Base-by-base conservation (phyloP, 1,140 invertebrate genomes). In the Phymorhynchus buccinoides region DNA sequence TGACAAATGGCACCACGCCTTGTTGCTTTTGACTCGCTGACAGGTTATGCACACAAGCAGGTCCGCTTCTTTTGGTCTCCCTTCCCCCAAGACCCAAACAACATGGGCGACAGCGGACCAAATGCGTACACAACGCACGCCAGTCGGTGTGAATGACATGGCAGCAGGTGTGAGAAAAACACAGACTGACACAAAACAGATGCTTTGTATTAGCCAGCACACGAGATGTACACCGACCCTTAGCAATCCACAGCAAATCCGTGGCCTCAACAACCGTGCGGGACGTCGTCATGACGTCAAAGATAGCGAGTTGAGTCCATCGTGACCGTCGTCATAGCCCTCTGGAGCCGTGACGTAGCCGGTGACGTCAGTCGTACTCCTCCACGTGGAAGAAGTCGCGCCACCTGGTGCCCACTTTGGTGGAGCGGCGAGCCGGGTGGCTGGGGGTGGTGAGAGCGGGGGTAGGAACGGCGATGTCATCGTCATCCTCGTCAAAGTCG, bases 351-450 rank as follows among this genome's bases (percentile, higher is more conserved):
- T 56, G 18, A 44, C 81, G 41, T 32, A 22, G 16, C 9, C 41
- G 9, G 48, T 83, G 81, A 66, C 81, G 81, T 83, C 81, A 83
- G n/a, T 83, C 81, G 62, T 83, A 83, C 41, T 83, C 81, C 81
- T 83, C 81, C 66, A 83, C 81, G 22, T 83, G 81, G 41, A 83
- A 83, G 39, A 83, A 83, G 66, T 83, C 81, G 27, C 81, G 41
- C 81, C 81, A 83, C 81, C 44, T 12, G 9, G 81, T 83, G 48
- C 81, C 81, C 35, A 83, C 81, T 22, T 41, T 83, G 22, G 81
- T 62, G 18, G 41, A 44, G 27, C 81, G 81, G 22, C n/a, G 41
- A 22, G 56, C 56, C n/a, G n/a, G n/a, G n/a, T n/a, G n/a, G n/a
- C n/a, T n/a, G 56, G 14, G 6, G 56, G 0, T 62, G 56, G 56